Percentiles rank a stretch among this genome's conserved stretches.
phyloP scores from a whole-genome alignment of 2,797 vertebrate genomes.

The Emys orbicularis region DNA sequence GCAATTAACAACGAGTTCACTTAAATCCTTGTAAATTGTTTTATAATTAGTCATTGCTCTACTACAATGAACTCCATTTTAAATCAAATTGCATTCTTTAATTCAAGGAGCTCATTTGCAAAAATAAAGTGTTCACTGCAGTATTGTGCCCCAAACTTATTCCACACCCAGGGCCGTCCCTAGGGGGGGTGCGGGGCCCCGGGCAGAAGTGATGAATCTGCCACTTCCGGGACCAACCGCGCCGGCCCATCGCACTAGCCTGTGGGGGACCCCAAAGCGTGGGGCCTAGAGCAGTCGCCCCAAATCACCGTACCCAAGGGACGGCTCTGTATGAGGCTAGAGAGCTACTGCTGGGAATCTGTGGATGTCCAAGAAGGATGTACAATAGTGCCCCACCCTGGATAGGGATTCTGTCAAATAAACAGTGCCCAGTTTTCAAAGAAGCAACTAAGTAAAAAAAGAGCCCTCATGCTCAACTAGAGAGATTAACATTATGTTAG shows the following conservation, averaged over 20 bases:
- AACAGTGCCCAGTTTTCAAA: not conserved
- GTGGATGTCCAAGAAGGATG: not conserved
- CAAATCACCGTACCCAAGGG: too few species aligned
- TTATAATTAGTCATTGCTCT: not conserved
- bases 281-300: too few species aligned
- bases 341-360: not conserved
- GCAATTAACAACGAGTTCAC: slow-evolving; percentile 43
- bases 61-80: not conserved
- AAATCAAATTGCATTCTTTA: not conserved
- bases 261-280: too few species aligned
- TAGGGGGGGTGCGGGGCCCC: too few species aligned
- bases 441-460: not conserved
- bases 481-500: not conserved
- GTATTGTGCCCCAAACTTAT: not conserved
- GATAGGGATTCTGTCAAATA: not conserved
- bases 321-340: not conserved
- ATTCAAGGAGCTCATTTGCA: not conserved
- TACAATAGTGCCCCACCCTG: not conserved
- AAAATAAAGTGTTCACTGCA: slow-evolving; percentile 8
- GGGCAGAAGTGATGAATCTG: too few species aligned
- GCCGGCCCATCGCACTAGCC: too few species aligned
- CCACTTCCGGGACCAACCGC: too few species aligned
- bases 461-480: not conserved
- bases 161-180: not conserved
- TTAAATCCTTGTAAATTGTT: slow-evolving; percentile 23